Percentiles rank a stretch among this genome's conserved stretches.
phyloP scores from a whole-genome alignment of 1,140 invertebrate species.

The Hylyphantes graminicola region DNA sequence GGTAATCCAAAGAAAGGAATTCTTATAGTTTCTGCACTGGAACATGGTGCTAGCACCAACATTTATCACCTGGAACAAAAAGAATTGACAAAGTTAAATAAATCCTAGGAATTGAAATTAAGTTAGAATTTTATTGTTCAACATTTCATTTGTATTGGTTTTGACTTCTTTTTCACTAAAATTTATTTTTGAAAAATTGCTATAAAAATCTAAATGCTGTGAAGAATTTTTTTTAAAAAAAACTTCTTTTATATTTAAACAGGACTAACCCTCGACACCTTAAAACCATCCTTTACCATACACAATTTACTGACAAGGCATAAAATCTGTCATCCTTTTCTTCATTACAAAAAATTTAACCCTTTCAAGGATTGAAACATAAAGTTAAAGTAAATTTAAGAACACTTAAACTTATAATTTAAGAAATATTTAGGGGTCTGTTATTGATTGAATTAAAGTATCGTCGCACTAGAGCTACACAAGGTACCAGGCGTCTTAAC shows the following conservation, averaged over 20 bases:
- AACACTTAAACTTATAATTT: too few relatives aligned
- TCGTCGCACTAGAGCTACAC: too few relatives aligned
- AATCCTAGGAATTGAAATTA: too few relatives aligned
- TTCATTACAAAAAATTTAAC: too few relatives aligned
- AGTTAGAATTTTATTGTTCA: background rate
- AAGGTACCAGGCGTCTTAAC: too few relatives aligned
- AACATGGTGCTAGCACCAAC: conserved; percentile 43
- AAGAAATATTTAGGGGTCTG: too few relatives aligned
- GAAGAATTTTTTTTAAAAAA: background rate
- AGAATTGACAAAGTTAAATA: background rate
- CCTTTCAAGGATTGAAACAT: too few relatives aligned
- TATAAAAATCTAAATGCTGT: background rate
- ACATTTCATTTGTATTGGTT: background rate
- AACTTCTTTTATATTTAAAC: background rate
- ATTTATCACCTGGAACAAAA: conserved; percentile 11
- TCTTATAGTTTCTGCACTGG: conserved; percentile 35
- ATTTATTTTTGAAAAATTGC: background rate
- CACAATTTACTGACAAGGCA: too few relatives aligned
- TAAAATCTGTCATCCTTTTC: too few relatives aligned
- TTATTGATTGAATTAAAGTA: too few relatives aligned
- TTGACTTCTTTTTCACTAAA: background rate
- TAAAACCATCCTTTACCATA: background rate
- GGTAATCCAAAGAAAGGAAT: conserved; percentile 45
- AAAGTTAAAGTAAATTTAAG: too few relatives aligned
- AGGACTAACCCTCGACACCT: background rate